phyloP scores from a whole-genome alignment of 2,797 vertebrate genomes.

The Pseudochaenichthys georgianus region DNA sequence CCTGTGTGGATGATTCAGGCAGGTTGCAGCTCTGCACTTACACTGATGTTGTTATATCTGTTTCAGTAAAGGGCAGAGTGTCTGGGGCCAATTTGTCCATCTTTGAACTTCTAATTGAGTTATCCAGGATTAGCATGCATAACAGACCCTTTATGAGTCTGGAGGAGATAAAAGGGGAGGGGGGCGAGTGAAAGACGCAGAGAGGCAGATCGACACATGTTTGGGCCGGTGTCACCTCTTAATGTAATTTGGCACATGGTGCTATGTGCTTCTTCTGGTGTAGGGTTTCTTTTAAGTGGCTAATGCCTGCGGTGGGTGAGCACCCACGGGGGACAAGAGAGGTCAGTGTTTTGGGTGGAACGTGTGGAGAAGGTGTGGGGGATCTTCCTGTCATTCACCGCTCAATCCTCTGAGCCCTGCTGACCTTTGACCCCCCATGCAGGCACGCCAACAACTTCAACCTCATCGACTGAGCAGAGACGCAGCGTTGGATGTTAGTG shows the following conservation, averaged over 20 bases:
- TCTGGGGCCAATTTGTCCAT: conserved; percentile 72
- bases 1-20: background rate
- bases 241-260: conserved; percentile 80
- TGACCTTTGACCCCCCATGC: conserved; percentile 70
- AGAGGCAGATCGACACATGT: conserved; percentile 63
- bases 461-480: conserved; percentile 33
- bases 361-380: conserved; percentile 79
- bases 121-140: conserved; percentile 66
- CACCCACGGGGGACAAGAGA: conserved; percentile 78
- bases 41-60: conserved; percentile 24
- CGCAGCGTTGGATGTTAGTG: background rate
- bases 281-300: conserved; percentile 86
- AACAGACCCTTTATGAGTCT: conserved; percentile 53
- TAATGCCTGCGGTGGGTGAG: conserved; percentile 83
- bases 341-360: conserved; percentile 83
- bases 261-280: conserved; percentile 80
- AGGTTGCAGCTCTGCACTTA: conserved; percentile 41
- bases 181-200: conserved; percentile 32
- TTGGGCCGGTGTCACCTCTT: conserved; percentile 76
- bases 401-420: conserved; percentile 69
- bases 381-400: conserved; percentile 85
- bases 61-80: conserved; percentile 19
- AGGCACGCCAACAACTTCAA: conserved; percentile 56
- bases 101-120: conserved; percentile 78
- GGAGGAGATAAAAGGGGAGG: conserved; percentile 66